Base-by-base conservation (phyloP, 2,797 vertebrate species). In the Garrulus glandarius region DNA sequence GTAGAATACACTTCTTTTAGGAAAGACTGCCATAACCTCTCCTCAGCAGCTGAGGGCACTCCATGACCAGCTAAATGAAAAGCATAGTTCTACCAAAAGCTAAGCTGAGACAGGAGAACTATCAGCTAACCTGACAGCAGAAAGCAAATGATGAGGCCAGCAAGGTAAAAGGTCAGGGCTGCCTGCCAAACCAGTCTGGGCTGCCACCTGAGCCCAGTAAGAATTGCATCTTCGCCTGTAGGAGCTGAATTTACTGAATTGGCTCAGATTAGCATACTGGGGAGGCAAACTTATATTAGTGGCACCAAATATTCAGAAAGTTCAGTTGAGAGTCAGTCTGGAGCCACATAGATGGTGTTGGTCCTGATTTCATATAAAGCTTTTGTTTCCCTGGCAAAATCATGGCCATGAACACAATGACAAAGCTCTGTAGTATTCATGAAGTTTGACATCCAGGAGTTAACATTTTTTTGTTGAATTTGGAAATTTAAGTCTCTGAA, bases 21-120 rank as follows among this genome's bases (percentile, higher is more conserved):
- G 34, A 19, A 27, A 53, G 76, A 41, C 11, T 70, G 71, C 23
- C 34, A 34, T 87, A 89, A 65, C 77, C n/a, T 26, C 6, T 32
- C 43, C 86, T 41, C 15, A 86, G 87, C 98, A 97, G 93, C 43
- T 97, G 97, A 97, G 95, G 97, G 97, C 80, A 89, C 70, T 53
- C 46, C 32, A 85, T 5, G 80, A 64, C 72, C 50, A 68, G 9
- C 15, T 89, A 61, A 81, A 50, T 26, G 29, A 74, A 46, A 93
- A 77, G 57, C 18, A 15, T 0, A 0, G 16, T 21, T 49, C 22
- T 17, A 32, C 5, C 2, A 3, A 6, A 20, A 29, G 13, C 32
- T 49, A 6, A 32, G 10, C 6, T 12, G 37, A 52, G 30, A 11
- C 30, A 17, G 32, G 8, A 44, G 7, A 36, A 10, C 71, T 29